phyloP scores from a whole-genome alignment of 2,797 vertebrate genomes.

The Tiaroga cobitis region DNA sequence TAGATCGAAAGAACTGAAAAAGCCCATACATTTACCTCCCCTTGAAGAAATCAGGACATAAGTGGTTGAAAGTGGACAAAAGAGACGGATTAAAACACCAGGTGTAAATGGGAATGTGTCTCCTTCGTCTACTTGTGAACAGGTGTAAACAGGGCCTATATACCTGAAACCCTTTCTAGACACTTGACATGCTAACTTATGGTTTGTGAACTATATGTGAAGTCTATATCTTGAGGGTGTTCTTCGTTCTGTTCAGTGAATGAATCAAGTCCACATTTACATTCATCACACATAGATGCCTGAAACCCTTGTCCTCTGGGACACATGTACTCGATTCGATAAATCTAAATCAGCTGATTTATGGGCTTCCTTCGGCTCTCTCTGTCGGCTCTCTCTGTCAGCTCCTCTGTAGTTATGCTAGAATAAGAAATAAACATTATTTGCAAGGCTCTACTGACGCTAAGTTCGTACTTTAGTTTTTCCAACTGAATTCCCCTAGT shows the following conservation, averaged over 20 bases:
- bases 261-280: neutral
- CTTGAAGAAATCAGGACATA: no score
- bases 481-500: neutral
- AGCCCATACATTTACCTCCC: no score
- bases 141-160: neutral
- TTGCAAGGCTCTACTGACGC: conserved; percentile 22
- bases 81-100: no score
- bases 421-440: conserved; percentile 31
- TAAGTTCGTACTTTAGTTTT: neutral
- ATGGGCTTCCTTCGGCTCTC: neutral
- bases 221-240: neutral
- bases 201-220: neutral
- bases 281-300: neutral
- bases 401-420: conserved; percentile 12
- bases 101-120: no score
- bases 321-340: neutral
- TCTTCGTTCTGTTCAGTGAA: conserved; percentile 8
- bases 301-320: neutral
- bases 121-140: no score
- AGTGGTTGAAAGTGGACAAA: no score
- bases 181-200: conserved; percentile 10
- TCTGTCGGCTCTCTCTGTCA: conserved; percentile 5
- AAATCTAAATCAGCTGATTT: neutral
- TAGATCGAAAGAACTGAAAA: no score
- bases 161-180: neutral